Evolutionary conservation across 2,888 invertebrate genomes (phyloP), one percentile per base, ranked within the genome.

Genomic region (Pherbina coryleti): DNA sequence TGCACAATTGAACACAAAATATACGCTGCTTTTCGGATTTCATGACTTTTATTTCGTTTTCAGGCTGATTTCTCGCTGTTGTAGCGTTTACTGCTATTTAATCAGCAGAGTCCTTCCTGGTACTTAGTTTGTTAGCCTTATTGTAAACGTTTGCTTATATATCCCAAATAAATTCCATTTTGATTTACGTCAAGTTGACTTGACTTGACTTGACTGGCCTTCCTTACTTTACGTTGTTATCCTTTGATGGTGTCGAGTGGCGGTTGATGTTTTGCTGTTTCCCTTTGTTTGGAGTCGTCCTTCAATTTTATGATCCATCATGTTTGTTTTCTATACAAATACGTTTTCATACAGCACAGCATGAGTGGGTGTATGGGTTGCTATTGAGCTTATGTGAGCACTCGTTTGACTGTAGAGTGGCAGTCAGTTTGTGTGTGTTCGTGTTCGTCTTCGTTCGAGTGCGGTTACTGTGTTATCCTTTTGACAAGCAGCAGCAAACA

Each of bases 141-240:
- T 44, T 22, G 22, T 19, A 49, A 49, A 25, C 44, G 28, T 22
- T 19, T 19, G 67, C 49, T 28, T n/a, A 9, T 57, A 57, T 72
- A 60, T 72, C 37, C 37, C 14, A 25, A 57, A 72, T 72, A 31
- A 72, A 72, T 44, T 72, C 37, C n/a, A 34, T 22, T 70, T 53
- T 31, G 51, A 70, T 70, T 44, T 19, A 44, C 22, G 64, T 37
- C 37, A 37, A 44, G 44, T 44, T 44, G 44, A 44, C 44, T 60
- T 60, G 60, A 60, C 28, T 25, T 22, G 19, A 60, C 60, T 60
- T 25, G 28, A 7, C 25, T 60, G 28, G 22, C 60, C 14, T 25
- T 67, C 34, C 37, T 11, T 17, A 17, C 4, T 31, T 22, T 37
- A 0, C 37, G 34, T 37, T 34, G 19, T 28, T 28, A n/a, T 22